A percentile compares a stretch with the other conserved stretches of the same genome.
phyloP scores from a whole-genome alignment of 1,140 invertebrate genomes.

The Tachypleus tridentatus region DNA sequence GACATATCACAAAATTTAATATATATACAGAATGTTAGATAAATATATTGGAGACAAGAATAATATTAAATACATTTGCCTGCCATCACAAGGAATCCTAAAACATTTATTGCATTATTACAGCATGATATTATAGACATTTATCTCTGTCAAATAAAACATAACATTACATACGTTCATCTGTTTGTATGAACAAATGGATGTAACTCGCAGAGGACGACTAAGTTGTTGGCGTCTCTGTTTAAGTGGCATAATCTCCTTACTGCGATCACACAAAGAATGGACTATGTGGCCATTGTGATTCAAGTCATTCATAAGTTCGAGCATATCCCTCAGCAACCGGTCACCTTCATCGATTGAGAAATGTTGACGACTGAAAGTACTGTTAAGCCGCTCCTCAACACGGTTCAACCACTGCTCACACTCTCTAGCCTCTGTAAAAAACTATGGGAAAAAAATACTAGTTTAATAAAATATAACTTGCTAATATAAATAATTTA shows the following conservation, averaged over 20 bases:
- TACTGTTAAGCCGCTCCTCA: conserved; percentile 78
- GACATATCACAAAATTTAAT: too few species aligned
- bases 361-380: conserved; percentile 88
- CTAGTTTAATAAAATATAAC: not conserved
- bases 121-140: not conserved
- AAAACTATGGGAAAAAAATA: conserved; percentile 52
- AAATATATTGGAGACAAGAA: too few species aligned
- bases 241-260: conserved; percentile 78
- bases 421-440: conserved; percentile 71
- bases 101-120: not conserved
- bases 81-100: not conserved
- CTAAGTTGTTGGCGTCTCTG: conserved; percentile 71
- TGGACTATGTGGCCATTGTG: conserved; percentile 70
- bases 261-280: conserved; percentile 60
- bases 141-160: conserved; percentile 1
- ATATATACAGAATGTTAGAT: too few species aligned
- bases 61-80: too few species aligned
- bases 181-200: conserved; percentile 83
- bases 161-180: conserved; percentile 50
- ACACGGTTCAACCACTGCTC: conserved; percentile 83
- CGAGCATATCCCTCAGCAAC: conserved; percentile 85
- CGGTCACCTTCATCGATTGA: conserved; percentile 84
- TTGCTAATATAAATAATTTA: too few species aligned
- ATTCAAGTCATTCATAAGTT: conserved; percentile 81
- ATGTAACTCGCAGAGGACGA: conserved; percentile 65